These are phyloP conservation scores for Phodopus roborovskii DNA, from an alignment of 2,113 vertebrate genomes.

Conservation along the genomic window DNA sequence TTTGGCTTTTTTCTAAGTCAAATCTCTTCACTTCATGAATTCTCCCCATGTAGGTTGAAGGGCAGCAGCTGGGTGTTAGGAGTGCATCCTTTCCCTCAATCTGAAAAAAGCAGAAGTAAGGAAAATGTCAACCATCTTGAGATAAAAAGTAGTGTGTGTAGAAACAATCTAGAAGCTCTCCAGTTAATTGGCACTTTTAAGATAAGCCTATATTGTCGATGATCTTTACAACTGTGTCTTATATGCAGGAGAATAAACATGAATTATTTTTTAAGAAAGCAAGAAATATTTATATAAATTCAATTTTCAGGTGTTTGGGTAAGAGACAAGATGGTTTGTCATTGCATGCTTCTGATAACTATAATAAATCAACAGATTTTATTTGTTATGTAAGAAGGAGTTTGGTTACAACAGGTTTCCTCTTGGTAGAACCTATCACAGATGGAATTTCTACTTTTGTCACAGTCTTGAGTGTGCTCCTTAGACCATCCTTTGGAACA, in stretches of 20 bases:
- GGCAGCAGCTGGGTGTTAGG: background rate
- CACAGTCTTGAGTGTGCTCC: background rate
- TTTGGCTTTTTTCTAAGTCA: conserved; percentile 6
- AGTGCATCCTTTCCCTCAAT: background rate
- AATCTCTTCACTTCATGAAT: conserved; percentile 9
- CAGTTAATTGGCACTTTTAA: background rate
- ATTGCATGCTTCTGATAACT: background rate
- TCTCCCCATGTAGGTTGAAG: background rate
- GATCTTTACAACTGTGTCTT: background rate
- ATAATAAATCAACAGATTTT: background rate
- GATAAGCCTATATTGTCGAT: background rate
- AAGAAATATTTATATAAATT: background rate
- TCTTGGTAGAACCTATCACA: background rate
- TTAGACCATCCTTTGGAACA: background rate
- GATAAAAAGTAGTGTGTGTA: background rate
- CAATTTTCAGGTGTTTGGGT: conserved; percentile 22
- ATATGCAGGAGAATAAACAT: background rate
- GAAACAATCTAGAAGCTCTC: background rate
- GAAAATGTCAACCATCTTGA: background rate
- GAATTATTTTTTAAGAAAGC: conserved; percentile 47
- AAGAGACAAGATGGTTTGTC: background rate
- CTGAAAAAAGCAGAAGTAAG: background rate
- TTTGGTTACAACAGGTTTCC: background rate
- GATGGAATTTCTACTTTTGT: background rate
- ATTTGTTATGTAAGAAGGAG: background rate